phyloP scores from a whole-genome alignment of 2,888 invertebrate species.

The Masnerella sp. region DNA sequence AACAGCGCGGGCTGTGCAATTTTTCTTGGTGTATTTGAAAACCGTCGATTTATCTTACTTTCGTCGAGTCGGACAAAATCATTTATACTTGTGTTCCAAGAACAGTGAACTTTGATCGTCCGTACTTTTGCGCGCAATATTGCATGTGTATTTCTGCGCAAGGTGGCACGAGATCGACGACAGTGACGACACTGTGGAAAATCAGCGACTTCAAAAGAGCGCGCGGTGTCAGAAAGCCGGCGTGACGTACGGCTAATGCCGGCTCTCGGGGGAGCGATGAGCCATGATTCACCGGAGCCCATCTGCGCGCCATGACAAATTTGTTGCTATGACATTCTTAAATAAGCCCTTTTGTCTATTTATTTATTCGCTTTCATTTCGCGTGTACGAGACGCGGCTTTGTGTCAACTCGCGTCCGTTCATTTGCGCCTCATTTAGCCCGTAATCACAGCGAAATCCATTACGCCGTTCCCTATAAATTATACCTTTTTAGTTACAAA shows the following conservation, averaged over 20 bases:
- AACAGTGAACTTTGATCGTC: conserved; percentile 49
- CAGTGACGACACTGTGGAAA: conserved; percentile 50
- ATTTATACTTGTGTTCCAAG: conserved; percentile 37
- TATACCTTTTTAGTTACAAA: neutral
- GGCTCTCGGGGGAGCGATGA: conserved; percentile 36
- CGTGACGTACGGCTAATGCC: conserved; percentile 35
- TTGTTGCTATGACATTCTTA: conserved; percentile 30
- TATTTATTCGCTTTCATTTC: conserved; percentile 39
- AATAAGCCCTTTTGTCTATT: conserved; percentile 36
- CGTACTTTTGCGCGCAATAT: conserved; percentile 28
- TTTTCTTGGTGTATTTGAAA: too few relatives aligned
- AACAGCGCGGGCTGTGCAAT: too few relatives aligned
- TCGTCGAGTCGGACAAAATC: conserved; percentile 11
- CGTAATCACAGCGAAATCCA: conserved; percentile 39
- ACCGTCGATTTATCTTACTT: conserved; percentile 11
- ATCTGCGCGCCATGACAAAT: conserved; percentile 47
- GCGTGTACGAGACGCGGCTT: neutral
- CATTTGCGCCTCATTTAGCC: conserved; percentile 41
- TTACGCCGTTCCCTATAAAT: conserved; percentile 17
- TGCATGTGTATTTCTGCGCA: conserved; percentile 46
- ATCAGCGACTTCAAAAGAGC: conserved; percentile 54
- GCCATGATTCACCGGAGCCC: conserved; percentile 44
- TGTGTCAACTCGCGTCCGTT: conserved; percentile 16
- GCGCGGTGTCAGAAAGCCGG: conserved; percentile 40
- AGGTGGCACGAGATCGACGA: conserved; percentile 53